A percentile compares a stretch with the other conserved stretches of the same genome.
Evolutionary conservation across 2,888 invertebrate species (phyloP).

Genomic region (Microplitis deprimator): DNA sequence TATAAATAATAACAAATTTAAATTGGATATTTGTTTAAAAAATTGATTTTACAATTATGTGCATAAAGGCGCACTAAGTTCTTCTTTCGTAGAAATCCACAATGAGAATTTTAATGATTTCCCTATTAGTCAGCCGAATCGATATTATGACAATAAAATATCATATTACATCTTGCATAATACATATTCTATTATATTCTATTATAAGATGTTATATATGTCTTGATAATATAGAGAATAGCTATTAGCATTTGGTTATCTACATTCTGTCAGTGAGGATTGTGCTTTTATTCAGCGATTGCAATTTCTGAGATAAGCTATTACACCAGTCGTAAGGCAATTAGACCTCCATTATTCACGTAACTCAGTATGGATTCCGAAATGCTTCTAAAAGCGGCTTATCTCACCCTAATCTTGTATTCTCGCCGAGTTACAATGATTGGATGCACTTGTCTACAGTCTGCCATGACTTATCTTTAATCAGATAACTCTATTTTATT

Average conservation of each 20-base stretch:
- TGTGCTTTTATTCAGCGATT: constrained; percentile 58
- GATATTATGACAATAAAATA: constrained; percentile 5
- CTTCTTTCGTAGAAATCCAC: too few relatives aligned
- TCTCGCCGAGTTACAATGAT: constrained; percentile 46
- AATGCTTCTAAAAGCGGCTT: constrained; percentile 36
- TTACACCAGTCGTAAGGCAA: constrained; percentile 58
- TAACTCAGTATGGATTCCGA: constrained; percentile 55
- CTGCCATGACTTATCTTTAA: constrained; percentile 50
- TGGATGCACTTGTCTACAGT: constrained; percentile 48
- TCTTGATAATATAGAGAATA: neutral
- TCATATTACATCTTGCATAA: neutral
- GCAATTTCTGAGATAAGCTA: constrained; percentile 57
- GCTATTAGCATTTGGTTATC: constrained; percentile 33
- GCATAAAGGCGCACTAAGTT: too few relatives aligned
- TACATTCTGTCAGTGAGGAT: constrained; percentile 26
- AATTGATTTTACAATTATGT: too few relatives aligned
- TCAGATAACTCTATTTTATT: constrained; percentile 48
- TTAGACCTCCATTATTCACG: constrained; percentile 65
- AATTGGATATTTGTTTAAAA: too few relatives aligned
- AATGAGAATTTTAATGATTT: neutral
- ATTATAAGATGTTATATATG: neutral
- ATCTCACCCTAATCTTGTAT: constrained; percentile 48
- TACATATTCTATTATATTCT: too few relatives aligned
- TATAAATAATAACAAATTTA: too few relatives aligned
- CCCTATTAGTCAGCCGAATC: neutral